Base-by-base conservation (phyloP, 2,797 vertebrate genomes). In the Sebastes kiyomatsui region DNA sequence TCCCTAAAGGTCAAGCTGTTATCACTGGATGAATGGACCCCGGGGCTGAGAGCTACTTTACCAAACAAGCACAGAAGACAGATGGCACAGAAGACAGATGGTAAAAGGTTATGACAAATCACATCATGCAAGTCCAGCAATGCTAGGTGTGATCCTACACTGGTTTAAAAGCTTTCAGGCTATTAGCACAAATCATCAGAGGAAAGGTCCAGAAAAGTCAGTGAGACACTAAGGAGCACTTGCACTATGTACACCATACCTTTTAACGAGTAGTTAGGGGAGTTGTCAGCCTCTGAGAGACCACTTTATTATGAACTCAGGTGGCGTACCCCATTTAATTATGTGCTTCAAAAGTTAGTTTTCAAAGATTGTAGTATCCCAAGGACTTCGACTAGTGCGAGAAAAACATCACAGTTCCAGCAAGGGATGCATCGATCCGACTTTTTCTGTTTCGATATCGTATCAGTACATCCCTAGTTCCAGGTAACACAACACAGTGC, bases 221-320 rank as follows among this genome's bases (percentile, higher is more conserved):
- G 20, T 4, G 8, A 60, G 70, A 79, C 38, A 64, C 22, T 0
- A 27, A 38, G 27, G 13, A 42, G 38, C 42, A 23, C 59, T 38
- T 68, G 8, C 32, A 74, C 58, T 14, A 58, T 32, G 46, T 60
- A 23, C 60, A 76, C n/a, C 6, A 16, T 7, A 30, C 22, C 52
- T 22, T 70, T 8, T 9, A 62, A 60, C 79, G 82, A 84, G 14
- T 25, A 62, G 56, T 55, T 6, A 4, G 16, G 72, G 59, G 81
- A 82, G 27, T 25, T 61, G 20, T 59, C 67, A 46, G 27, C 32
- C 75, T 69, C 58, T 8, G 22, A 72, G 60, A 90, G 82, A 80
- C 64, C 71, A 76, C 58, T 46, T 83, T 78, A 73, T 59, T 68
- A 46, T 33, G 14, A 75, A 66, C 52, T 72, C 49, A 78, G 33